These are phyloP conservation scores for Thumatha senex DNA, from an alignment of 2,888 invertebrate genomes.

Conservation along the genomic window DNA sequence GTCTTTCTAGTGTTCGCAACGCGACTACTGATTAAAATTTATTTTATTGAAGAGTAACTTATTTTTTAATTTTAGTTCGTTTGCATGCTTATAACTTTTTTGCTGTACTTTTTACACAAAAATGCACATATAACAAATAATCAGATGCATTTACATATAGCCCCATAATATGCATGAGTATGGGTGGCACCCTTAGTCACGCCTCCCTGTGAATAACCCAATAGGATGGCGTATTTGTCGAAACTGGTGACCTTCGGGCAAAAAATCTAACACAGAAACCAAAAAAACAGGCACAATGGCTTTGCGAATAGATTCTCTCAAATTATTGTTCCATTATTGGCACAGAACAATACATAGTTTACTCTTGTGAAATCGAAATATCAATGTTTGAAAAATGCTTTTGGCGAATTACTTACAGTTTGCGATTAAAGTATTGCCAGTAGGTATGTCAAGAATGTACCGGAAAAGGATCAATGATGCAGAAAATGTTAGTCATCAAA, in stretches of 20 bases:
- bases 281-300: constrained; percentile 25
- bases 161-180: constrained; percentile 8
- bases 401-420: constrained; percentile 20
- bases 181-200: constrained; percentile 46
- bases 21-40: constrained; percentile 24
- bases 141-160: background rate
- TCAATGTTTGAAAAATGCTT: constrained; percentile 20
- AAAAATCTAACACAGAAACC: constrained; percentile 16
- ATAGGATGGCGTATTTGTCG: constrained; percentile 44
- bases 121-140: background rate
- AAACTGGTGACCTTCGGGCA: constrained; percentile 39
- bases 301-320: constrained; percentile 37
- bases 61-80: constrained; percentile 1
- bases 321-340: constrained; percentile 17
- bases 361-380: constrained; percentile 15
- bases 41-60: constrained; percentile 1
- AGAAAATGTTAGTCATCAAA: too few relatives aligned
- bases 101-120: constrained; percentile 1
- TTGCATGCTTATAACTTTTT: constrained; percentile 7
- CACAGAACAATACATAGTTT: constrained; percentile 15
- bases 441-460: background rate
- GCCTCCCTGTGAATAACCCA: constrained; percentile 52
- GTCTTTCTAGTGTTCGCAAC: constrained; percentile 16
- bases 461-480: too few relatives aligned
- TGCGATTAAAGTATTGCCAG: background rate